A percentile compares a stretch with the other conserved stretches of the same genome.
Conservation (phyloP, 2,797 vertebrate species). For the Cirrhinus mrigala region DNA sequence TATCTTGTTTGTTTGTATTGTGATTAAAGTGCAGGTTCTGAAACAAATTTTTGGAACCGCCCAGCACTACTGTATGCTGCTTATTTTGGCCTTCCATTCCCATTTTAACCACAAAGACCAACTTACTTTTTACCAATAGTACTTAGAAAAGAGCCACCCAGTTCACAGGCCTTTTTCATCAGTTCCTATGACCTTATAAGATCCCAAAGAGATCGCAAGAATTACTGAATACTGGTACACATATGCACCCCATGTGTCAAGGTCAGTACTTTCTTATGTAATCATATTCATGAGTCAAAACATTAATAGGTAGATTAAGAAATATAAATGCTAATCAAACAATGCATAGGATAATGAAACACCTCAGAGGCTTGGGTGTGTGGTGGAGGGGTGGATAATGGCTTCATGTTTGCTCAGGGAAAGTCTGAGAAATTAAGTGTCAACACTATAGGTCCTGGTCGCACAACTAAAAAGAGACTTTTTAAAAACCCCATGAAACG, state of each 20-base stretch:
- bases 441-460: constrained; percentile 26
- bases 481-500: not conserved
- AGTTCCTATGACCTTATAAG: constrained; percentile 1
- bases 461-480: constrained; percentile 4
- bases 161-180: not conserved
- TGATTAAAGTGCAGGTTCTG: too few species aligned
- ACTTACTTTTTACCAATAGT: not conserved
- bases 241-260: not conserved
- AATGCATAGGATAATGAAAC: constrained; percentile 25
- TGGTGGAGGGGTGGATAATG: not conserved
- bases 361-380: not conserved
- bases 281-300: constrained; percentile 4
- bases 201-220: not conserved
- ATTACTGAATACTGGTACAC: constrained; percentile 6
- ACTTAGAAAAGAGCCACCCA: not conserved
- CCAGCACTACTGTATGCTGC: not conserved
- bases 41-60: too few species aligned
- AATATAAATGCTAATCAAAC: constrained; percentile 25
- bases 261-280: not conserved
- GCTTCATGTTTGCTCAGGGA: constrained; percentile 11
- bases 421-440: constrained; percentile 23
- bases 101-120: not conserved
- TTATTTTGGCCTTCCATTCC: not conserved
- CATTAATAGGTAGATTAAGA: constrained; percentile 11
- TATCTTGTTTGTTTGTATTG: too few species aligned